Base-by-base conservation (phyloP, 2,888 invertebrate genomes). In the Masnerella sp. region DNA sequence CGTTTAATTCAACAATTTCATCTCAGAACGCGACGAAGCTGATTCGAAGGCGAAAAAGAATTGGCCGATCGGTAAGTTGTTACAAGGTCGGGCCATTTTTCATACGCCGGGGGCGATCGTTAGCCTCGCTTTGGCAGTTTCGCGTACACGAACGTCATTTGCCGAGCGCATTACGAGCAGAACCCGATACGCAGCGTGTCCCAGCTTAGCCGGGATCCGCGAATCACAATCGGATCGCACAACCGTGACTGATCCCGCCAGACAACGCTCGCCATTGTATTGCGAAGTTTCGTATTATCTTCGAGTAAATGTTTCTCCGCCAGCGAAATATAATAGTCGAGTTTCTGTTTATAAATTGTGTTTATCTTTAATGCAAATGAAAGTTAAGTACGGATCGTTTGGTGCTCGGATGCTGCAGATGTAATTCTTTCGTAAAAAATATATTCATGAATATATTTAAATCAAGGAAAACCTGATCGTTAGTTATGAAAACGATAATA, bases 61-160 rank as follows among this genome's bases (percentile, higher is more conserved):
- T 8, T 36, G 32, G 4, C 11, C 2, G 14, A 59, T 68, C 42
- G 51, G 43, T 22, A 49, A 54, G 54, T 38, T 22, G 36, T 47
- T 20, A 62, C 68, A 68, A 73, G 67, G 62, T 51, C 67, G 67
- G 18, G 47, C 18, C 40, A 51, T 38, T 68, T 73, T 73, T 64
- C 61, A 73, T 62, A 49, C 30, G 15, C 14, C 17, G 56, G 49
- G 30, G 61, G 74, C 61, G 49, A 74, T 56, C 65, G 61, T 65
- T 70, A 52, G 56, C 65, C 70, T 74, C 45, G 65, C 51, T 58
- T 45, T 42, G 51, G 25, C 62, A 42, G 56, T 54, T 65, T 61
- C 54, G 45, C 18, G 67, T 51, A 47, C 54, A 52, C 34, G 51
- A 42, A 28, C 61, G 72, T 45, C 59, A 59, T 65, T 67, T 65